Conservation (phyloP, 2,113 vertebrate species). For the Salvelinus sp. region DNA sequence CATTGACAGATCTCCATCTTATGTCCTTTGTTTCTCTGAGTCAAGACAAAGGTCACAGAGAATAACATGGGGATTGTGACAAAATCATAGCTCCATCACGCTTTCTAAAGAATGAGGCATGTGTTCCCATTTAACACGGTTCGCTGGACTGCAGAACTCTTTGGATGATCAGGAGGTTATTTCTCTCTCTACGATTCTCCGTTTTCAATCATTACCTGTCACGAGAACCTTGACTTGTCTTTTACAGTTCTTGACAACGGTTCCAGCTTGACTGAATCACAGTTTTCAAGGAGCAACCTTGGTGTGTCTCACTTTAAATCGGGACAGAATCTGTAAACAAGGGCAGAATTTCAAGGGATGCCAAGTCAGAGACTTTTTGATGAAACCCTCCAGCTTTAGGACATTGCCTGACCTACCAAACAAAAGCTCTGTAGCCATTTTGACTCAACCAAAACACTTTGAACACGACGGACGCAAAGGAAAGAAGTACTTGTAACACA, state of each 20-base stretch:
- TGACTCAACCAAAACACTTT: conserved; percentile 32
- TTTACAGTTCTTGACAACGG: conserved; percentile 31
- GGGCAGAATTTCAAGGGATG: conserved; percentile 34
- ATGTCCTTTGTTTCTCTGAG: conserved; percentile 55
- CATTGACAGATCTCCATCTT: conserved; percentile 8
- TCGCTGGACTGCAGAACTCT: conserved; percentile 45
- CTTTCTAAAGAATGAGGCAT: conserved; percentile 49
- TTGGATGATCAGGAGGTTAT: conserved; percentile 50
- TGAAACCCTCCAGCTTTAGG: conserved; percentile 57
- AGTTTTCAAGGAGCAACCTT: conserved; percentile 44
- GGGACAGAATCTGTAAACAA: conserved; percentile 60
- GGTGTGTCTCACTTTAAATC: conserved; percentile 41
- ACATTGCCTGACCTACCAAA: conserved; percentile 56
- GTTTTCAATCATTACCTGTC: conserved; percentile 60
- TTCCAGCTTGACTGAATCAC: conserved; percentile 64
- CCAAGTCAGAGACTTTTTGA: conserved; percentile 48
- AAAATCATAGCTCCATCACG: not conserved
- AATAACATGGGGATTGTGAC: not conserved
- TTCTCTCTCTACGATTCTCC: conserved; percentile 41
- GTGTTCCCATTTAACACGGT: conserved; percentile 59
- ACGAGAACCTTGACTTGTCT: conserved; percentile 30
- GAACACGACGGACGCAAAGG: conserved; percentile 40
- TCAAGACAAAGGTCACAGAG: conserved; percentile 59
- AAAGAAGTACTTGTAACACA: conserved; percentile 53
- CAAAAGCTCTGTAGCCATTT: conserved; percentile 57